These are phyloP conservation scores for Danaus melanippus DNA, from an alignment of 1,140 invertebrate genomes.

Conservation along the genomic window DNA sequence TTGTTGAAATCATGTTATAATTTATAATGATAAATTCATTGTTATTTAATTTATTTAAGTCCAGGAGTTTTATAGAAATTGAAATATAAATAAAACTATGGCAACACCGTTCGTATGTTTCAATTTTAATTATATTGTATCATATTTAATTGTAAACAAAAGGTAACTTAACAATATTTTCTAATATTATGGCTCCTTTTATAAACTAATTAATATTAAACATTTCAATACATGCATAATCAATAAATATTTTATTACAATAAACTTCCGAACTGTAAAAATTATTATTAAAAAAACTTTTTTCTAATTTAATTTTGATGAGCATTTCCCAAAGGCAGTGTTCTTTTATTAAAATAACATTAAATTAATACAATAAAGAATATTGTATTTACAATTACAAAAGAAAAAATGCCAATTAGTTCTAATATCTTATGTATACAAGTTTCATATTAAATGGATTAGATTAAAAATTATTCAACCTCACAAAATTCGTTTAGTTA, in stretches of 20 bases:
- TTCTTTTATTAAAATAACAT: slow-evolving; percentile 10
- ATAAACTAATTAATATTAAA: too few relatives aligned
- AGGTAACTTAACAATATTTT: slow-evolving; percentile 60
- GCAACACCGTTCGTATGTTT: slow-evolving; percentile 28
- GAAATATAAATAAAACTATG: slow-evolving; percentile 33
- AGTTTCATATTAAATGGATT: too few relatives aligned
- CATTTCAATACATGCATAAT: too few relatives aligned
- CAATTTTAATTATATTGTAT: slow-evolving; percentile 27
- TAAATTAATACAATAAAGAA: background rate
- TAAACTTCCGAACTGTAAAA: too few relatives aligned
- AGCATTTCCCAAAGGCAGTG: slow-evolving; percentile 47
- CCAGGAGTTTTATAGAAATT: too few relatives aligned
- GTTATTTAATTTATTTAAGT: slow-evolving; percentile 7
- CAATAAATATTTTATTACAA: too few relatives aligned
- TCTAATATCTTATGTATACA: too few relatives aligned
- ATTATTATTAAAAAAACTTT: too few relatives aligned
- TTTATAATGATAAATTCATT: slow-evolving; percentile 12
- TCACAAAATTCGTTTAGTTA: too few relatives aligned
- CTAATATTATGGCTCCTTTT: slow-evolving; percentile 56
- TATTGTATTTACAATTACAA: slow-evolving; percentile 19
- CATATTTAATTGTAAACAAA: slow-evolving; percentile 23
- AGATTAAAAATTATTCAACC: too few relatives aligned
- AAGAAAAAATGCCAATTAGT: slow-evolving; percentile 4
- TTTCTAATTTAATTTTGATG: slow-evolving; percentile 22
- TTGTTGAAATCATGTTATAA: slow-evolving; percentile 15